These are phyloP conservation scores for Willisornis vidua DNA, from an alignment of 2,113 vertebrate genomes.

Conservation along the genomic window DNA sequence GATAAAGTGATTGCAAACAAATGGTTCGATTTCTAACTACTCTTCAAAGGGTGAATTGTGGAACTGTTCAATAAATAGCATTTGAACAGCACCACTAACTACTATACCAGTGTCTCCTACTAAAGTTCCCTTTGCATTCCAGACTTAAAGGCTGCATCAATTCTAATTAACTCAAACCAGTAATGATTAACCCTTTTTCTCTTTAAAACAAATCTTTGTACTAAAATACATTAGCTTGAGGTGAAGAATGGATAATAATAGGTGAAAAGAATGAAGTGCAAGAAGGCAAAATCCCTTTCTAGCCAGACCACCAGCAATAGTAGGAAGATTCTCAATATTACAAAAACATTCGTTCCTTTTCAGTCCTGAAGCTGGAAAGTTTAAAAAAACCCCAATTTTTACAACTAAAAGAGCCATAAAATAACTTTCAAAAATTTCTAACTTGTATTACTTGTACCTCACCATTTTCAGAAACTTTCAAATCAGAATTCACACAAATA, in stretches of 20 bases:
- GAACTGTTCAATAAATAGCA: background rate
- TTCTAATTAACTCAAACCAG: background rate
- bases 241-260: background rate
- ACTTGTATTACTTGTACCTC: background rate
- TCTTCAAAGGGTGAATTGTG: background rate
- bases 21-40: background rate
- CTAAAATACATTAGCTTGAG: background rate
- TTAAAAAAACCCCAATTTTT: background rate
- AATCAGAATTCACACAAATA: background rate
- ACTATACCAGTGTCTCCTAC: background rate
- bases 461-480: background rate
- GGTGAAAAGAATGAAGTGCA: background rate
- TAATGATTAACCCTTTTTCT: conserved; percentile 18
- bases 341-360: background rate
- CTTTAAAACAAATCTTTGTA: background rate
- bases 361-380: background rate
- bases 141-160: background rate
- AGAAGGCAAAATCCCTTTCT: background rate
- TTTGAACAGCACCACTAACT: background rate
- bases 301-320: background rate
- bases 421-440: background rate
- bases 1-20: background rate
- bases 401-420: background rate
- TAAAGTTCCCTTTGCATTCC: background rate
- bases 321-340: background rate